phyloP scores from a whole-genome alignment of 2,797 vertebrate genomes.

The Cossypha polioptera region DNA sequence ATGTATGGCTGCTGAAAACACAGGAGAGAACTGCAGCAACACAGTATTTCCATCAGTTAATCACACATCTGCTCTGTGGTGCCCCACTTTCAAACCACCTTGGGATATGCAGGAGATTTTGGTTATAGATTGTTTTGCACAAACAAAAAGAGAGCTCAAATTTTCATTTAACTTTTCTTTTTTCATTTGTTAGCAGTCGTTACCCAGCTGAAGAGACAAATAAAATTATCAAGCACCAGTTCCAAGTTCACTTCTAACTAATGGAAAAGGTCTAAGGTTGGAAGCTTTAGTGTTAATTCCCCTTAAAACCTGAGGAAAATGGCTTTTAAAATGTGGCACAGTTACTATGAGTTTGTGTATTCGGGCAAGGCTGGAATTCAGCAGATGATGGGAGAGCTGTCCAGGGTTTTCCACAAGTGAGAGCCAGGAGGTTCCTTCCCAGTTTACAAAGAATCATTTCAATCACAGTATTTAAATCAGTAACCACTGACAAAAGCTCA shows the following conservation, averaged over 20 bases:
- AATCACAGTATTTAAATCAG: neutral
- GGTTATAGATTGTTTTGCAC: neutral
- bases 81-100: constrained; percentile 38
- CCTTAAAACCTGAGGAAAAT: neutral
- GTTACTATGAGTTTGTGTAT: neutral
- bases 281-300: neutral
- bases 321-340: neutral
- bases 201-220: neutral
- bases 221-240: neutral
- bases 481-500: neutral
- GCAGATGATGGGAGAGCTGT: neutral
- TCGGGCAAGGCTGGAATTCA: neutral
- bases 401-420: neutral
- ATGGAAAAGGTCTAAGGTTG: neutral
- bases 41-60: neutral
- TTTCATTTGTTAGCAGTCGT: neutral
- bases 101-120: neutral
- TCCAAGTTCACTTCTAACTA: neutral
- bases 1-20: neutral
- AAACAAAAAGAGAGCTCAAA: too few relatives aligned
- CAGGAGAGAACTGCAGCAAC: neutral
- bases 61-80: neutral
- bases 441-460: neutral
- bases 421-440: neutral
- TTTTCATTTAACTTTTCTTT: too few relatives aligned